Base-by-base conservation (phyloP, 2,113 vertebrate species). In the Haemorhous mexicanus region DNA sequence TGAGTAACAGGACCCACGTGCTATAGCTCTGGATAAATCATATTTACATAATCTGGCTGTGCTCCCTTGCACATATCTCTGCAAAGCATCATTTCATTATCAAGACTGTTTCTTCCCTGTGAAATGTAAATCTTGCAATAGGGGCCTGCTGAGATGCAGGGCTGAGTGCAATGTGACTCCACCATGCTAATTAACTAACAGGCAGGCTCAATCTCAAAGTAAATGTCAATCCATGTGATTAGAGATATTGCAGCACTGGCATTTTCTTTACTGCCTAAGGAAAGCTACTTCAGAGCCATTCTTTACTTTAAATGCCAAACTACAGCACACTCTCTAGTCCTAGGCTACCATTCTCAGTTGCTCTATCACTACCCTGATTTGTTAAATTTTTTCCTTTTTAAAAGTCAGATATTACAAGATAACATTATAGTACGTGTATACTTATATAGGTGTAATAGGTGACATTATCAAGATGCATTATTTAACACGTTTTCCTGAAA, bases 91-190 rank as follows among this genome's bases (percentile, higher is more conserved):
- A 55, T 93, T 91, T 94, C 44, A 84, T 95, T 94, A 91, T 80
- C 59, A 66, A 88, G 52, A 86, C 84, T 56, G 30, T 80, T 93
- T 69, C 90, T 93, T 90, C 84, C 91, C 41, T 82, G 22, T 70
- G 91, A 97, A 96, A 96, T 91, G 87, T 80, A 95, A 96, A 92
- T 93, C 58, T 90, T 83, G 32, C 66, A 83, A 58, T 41, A 47
- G 28, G 16, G 44, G 79, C 56, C 74, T 89, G 80, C 90, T 89
- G 91, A 92, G 91, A 85, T 76, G 28, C 18, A 72, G 76, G 52
- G 37, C 72, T 66, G 68, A 75, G 43, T 76, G 53, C 93, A 83
- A 70, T 44, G 35, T 8, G 35, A 58, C 50, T 94, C 59, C 55
- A 61, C 27, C 70, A 35, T 2, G 10, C 43, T 93, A 94, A 96